Percentiles rank a stretch among this genome's conserved stretches.
These are phyloP conservation scores for Scaptomyza pallida DNA, from an alignment of 1,140 invertebrate species.

Conservation along the genomic window DNA sequence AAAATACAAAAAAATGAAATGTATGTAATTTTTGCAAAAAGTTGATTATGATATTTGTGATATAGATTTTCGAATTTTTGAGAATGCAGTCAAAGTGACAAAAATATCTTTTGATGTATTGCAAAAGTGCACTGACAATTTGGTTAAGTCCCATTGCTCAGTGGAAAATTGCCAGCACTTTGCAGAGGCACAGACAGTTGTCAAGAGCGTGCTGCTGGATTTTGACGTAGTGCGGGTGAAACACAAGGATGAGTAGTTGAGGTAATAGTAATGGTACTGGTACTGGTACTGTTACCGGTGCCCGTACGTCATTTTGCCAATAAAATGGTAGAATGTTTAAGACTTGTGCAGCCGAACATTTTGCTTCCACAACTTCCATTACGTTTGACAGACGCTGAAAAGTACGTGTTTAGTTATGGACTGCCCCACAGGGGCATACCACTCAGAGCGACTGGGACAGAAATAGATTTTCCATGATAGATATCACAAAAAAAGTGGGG, in stretches of 20 bases:
- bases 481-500: no score
- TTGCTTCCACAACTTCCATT: constrained; percentile 38
- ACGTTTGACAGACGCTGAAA: constrained; percentile 66
- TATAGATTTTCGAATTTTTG: background rate
- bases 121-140: constrained; percentile 34
- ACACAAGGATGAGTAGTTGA: background rate
- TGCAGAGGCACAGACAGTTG: constrained; percentile 27
- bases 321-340: constrained; percentile 50
- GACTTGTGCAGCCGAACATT: constrained; percentile 38
- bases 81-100: background rate
- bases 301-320: constrained; percentile 56
- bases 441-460: background rate
- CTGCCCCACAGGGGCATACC: constrained; percentile 3
- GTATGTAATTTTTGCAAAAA: no score
- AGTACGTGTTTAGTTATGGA: constrained; percentile 63
- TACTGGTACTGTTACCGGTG: no score
- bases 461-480: background rate
- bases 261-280: no score
- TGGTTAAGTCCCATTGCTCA: constrained; percentile 11
- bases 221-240: background rate
- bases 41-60: no score
- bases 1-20: no score
- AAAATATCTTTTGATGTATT: constrained; percentile 17
- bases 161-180: constrained; percentile 27
- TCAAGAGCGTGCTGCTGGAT: constrained; percentile 10